phyloP scores from a whole-genome alignment of 2,113 vertebrate species.

The Festucalex cinctus region DNA sequence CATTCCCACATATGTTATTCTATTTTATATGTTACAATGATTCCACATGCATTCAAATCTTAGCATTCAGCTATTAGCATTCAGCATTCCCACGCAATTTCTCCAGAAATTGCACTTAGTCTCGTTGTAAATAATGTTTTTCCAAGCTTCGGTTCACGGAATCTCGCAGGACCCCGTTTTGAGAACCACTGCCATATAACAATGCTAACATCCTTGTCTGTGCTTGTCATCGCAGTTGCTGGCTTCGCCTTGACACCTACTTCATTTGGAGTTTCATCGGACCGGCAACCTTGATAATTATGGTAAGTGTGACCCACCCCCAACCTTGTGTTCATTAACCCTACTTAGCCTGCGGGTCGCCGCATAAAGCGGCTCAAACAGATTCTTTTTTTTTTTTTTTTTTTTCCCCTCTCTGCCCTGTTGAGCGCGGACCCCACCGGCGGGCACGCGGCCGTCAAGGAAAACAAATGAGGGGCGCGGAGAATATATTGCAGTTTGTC shows the following conservation, averaged over 20 bases:
- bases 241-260: slow-evolving; percentile 98
- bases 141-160: too few relatives aligned
- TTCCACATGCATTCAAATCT: too few relatives aligned
- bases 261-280: slow-evolving; percentile 99
- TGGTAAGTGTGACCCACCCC: slow-evolving; percentile 79
- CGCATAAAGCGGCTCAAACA: slow-evolving; percentile 73
- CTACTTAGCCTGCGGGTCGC: slow-evolving; percentile 75
- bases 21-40: too few relatives aligned
- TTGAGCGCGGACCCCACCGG: slow-evolving; percentile 62
- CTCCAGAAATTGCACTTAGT: too few relatives aligned
- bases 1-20: too few relatives aligned
- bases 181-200: neutral
- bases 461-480: slow-evolving; percentile 54
- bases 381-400: slow-evolving; percentile 26
- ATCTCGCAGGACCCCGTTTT: neutral
- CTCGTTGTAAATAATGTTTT: too few relatives aligned
- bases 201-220: neutral
- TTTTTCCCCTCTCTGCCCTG: slow-evolving; percentile 68
- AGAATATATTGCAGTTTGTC: slow-evolving; percentile 52
- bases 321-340: slow-evolving; percentile 77
- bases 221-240: slow-evolving; percentile 84
- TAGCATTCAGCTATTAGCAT: too few relatives aligned
- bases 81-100: too few relatives aligned
- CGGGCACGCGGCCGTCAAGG: slow-evolving; percentile 52
- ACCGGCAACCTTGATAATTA: slow-evolving; percentile 98